A percentile compares a stretch with the other conserved stretches of the same genome.
These are phyloP conservation scores for Pelochelys cantorii DNA, from an alignment of 2,797 vertebrate genomes.

Conservation along the genomic window DNA sequence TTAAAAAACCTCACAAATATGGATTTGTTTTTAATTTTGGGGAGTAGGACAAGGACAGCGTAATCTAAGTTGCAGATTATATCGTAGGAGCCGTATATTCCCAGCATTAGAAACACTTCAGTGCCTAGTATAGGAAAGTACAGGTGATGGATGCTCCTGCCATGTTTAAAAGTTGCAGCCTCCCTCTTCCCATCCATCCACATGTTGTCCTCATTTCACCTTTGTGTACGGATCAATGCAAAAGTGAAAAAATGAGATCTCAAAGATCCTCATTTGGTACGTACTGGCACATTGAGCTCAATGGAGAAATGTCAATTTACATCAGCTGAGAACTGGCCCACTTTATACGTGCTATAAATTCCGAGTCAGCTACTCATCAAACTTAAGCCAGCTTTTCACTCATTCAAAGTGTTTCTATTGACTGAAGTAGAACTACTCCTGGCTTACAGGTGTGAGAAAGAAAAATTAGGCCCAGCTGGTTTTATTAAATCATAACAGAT, in stretches of 20 bases:
- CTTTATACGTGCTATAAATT: not conserved
- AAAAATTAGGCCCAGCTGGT: not conserved
- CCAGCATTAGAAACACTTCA: not conserved
- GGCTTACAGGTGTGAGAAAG: not conserved
- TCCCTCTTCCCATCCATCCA: too few species aligned
- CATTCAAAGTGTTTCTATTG: not conserved
- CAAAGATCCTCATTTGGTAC: not conserved
- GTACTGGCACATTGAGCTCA: not conserved
- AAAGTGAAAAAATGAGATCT: not conserved
- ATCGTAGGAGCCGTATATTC: not conserved
- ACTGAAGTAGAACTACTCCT: not conserved
- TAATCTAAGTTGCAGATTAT: not conserved
- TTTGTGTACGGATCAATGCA: not conserved
- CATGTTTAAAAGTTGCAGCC: too few species aligned
- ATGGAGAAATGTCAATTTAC: not conserved
- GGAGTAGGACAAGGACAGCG: not conserved
- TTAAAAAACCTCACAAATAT: not conserved
- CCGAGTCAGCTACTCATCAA: not conserved
- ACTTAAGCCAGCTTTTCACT: not conserved
- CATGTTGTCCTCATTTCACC: not conserved
- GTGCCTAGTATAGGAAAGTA: not conserved
- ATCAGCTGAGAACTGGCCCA: not conserved
- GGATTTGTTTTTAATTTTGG: not conserved
- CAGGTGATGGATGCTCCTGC: not conserved
- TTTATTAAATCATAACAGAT: not conserved